phyloP scores from a whole-genome alignment of 2,888 invertebrate genomes.

The Rhagonycha fulva region DNA sequence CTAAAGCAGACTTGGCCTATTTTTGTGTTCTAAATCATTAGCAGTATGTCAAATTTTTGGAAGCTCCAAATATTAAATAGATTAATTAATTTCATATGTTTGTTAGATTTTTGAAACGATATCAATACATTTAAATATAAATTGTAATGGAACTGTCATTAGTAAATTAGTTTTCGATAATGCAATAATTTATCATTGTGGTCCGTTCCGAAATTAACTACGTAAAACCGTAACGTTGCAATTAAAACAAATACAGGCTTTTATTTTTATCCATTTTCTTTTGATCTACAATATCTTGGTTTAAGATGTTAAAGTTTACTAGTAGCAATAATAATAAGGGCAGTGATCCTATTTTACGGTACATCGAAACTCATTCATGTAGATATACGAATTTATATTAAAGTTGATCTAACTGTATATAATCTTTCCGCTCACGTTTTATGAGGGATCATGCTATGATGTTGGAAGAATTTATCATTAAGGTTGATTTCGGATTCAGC shows the following conservation, averaged over 20 bases:
- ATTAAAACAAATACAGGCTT: not conserved
- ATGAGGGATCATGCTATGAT: constrained; percentile 7
- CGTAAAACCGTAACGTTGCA: not conserved
- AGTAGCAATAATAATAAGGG: not conserved
- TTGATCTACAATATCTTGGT: not conserved
- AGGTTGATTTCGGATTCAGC: constrained; percentile 8
- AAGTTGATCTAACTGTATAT: not conserved
- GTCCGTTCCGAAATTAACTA: not conserved
- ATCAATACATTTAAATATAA: not conserved
- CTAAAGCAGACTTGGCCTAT: constrained; percentile 21
- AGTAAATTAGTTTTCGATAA: not conserved
- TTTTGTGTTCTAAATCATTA: constrained; percentile 11
- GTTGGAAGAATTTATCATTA: constrained; percentile 20
- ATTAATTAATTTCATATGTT: not conserved
- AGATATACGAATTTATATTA: constrained; percentile 2
- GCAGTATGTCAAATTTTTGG: constrained; percentile 15
- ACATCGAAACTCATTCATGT: not conserved
- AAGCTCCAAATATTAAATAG: not conserved
- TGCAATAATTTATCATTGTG: not conserved
- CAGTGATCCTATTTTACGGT: constrained; percentile 6
- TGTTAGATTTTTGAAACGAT: constrained; percentile 6
- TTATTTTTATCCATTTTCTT: not conserved
- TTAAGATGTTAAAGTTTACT: not conserved
- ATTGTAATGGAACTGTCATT: not conserved
- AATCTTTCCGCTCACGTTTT: constrained; percentile 11